Conservation (phyloP, 2,888 invertebrate species). For the Pycnomerus fuliginosus region DNA sequence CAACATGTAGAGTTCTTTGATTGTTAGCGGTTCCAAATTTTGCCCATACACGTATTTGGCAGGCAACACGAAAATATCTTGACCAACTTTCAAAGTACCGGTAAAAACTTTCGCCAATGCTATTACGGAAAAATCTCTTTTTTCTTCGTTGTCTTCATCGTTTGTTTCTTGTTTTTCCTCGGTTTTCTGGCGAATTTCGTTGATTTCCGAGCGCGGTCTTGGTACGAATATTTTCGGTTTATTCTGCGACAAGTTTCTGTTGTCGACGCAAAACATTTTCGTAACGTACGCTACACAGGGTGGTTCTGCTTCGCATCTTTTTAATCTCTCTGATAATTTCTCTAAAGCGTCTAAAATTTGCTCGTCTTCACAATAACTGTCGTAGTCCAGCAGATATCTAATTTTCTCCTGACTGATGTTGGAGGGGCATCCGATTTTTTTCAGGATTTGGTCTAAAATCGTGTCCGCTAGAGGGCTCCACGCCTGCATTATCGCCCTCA, state of each 20-base stretch:
- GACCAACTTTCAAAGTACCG: conserved; percentile 75
- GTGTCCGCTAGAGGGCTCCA: conserved; percentile 87
- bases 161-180: conserved; percentile 7
- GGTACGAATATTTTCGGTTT: conserved; percentile 72
- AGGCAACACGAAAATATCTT: conserved; percentile 78
- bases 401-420: conserved; percentile 74
- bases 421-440: conserved; percentile 79
- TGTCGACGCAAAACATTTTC: conserved; percentile 88
- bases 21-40: conserved; percentile 59
- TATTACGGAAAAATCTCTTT: conserved; percentile 58
- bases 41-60: conserved; percentile 83
- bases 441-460: conserved; percentile 80
- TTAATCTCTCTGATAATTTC: conserved; percentile 49
- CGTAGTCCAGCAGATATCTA: conserved; percentile 78
- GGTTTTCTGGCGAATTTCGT: too few relatives aligned
- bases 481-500: conserved; percentile 80
- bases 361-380: conserved; percentile 57
- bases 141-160: conserved; percentile 34
- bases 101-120: conserved; percentile 94
- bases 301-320: conserved; percentile 45
- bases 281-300: conserved; percentile 72
- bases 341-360: conserved; percentile 69
- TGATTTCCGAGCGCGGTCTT: conserved; percentile 49
- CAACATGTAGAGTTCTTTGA: conserved; percentile 81
- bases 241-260: conserved; percentile 73